These are phyloP conservation scores for Drosophila orena DNA, from an alignment of 1,140 invertebrate genomes.

Conservation along the genomic window DNA sequence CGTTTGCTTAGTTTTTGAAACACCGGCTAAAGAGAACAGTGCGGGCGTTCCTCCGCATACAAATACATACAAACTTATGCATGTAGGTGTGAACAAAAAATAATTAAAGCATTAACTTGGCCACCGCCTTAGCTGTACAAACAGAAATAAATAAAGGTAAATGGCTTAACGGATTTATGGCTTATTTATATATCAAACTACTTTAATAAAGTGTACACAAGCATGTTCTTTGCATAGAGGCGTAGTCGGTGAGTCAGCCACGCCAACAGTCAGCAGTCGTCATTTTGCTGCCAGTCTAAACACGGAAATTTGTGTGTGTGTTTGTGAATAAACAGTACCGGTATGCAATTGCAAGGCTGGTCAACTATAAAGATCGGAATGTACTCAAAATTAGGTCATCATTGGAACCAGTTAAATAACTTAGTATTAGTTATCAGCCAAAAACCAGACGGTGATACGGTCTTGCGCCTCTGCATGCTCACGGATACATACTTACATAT, in stretches of 20 bases:
- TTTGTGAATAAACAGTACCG: slow-evolving; percentile 5
- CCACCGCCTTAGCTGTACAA: slow-evolving; percentile 41
- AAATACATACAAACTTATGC: background rate
- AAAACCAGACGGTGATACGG: background rate
- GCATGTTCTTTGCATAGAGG: background rate
- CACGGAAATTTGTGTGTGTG: background rate
- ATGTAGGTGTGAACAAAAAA: slow-evolving; percentile 1
- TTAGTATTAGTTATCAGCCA: background rate
- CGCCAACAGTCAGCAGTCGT: slow-evolving; percentile 18
- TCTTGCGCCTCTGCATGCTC: background rate
- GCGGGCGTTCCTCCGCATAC: background rate
- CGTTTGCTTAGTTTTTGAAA: background rate
- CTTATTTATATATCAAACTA: too few relatives aligned
- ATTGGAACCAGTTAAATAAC: background rate
- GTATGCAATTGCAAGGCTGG: slow-evolving; percentile 9
- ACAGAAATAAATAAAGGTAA: slow-evolving; percentile 50
- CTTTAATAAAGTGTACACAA: slow-evolving; percentile 16
- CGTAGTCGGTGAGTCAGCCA: slow-evolving; percentile 33
- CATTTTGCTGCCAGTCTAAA: slow-evolving; percentile 2
- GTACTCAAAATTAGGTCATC: slow-evolving; percentile 29
- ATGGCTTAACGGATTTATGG: background rate
- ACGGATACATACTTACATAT: background rate
- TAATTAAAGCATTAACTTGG: slow-evolving; percentile 2
- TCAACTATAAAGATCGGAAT: slow-evolving; percentile 1
- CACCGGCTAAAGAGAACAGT: background rate